phyloP scores from a whole-genome alignment of 23 tunicate species.

The Oikopleura albicans region DNA sequence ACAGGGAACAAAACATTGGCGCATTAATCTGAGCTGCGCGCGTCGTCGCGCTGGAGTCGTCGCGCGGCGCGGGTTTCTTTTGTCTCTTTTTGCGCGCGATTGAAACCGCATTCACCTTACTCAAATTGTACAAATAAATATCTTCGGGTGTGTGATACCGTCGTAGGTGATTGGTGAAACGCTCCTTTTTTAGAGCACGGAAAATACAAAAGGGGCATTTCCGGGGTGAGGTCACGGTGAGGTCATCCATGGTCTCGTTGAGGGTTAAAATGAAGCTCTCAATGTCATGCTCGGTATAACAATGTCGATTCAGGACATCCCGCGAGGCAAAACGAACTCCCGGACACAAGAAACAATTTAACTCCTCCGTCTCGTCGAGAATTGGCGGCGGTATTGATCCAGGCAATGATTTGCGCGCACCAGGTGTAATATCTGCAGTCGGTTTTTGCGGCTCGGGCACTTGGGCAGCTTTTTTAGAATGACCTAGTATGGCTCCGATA shows the following conservation, averaged over 20 bases:
- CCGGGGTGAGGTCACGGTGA: not conserved
- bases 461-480: too few species aligned
- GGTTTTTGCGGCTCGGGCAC: too few species aligned
- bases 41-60: too few species aligned
- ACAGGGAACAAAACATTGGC: too few species aligned
- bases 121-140: not conserved
- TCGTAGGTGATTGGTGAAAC: not conserved
- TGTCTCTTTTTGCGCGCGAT: too few species aligned
- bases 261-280: not conserved
- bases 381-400: not conserved
- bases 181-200: not conserved
- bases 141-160: not conserved
- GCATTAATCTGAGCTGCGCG: too few species aligned
- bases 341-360: not conserved
- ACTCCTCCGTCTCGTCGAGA: too few species aligned
- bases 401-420: not conserved
- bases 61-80: too few species aligned
- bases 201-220: conserved; percentile 2
- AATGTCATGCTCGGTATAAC: not conserved
- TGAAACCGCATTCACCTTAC: too few species aligned
- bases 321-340: not conserved
- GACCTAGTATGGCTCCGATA: too few species aligned
- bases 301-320: not conserved
- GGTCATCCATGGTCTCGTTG: not conserved
- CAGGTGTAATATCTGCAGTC: not conserved